Conservation (phyloP, 2,888 invertebrate genomes). For the Synergus itoensis region DNA sequence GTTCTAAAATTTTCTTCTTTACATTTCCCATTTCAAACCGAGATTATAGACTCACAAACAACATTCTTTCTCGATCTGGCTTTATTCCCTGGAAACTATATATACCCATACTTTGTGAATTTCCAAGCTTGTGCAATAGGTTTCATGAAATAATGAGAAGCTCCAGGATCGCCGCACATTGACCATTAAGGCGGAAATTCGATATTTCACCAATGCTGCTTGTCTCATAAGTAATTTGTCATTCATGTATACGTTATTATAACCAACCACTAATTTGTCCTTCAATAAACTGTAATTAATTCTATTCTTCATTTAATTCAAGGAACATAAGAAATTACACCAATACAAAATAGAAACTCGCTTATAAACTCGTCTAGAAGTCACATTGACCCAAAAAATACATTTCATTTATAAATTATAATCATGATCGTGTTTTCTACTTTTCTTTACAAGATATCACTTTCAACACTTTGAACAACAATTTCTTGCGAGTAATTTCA, state of each 20-base stretch:
- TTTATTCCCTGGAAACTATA: background rate
- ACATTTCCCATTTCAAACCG: background rate
- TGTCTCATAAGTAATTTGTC: background rate
- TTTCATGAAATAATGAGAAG: slow-evolving; percentile 54
- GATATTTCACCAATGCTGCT: slow-evolving; percentile 48
- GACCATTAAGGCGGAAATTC: slow-evolving; percentile 36
- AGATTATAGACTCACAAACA: background rate
- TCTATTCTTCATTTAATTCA: background rate
- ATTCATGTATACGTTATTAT: background rate
- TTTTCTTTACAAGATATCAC: no score
- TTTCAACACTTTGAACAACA: no score
- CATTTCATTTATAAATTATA: background rate
- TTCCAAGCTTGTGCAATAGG: slow-evolving; percentile 37
- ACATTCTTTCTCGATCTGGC: background rate
- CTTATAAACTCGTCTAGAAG: no score
- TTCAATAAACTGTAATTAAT: background rate
- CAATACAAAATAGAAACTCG: background rate
- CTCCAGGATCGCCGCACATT: slow-evolving; percentile 51
- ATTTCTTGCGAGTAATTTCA: no score
- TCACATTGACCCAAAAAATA: background rate
- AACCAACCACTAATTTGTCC: background rate
- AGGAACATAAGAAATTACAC: background rate
- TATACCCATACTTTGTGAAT: background rate
- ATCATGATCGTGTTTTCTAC: no score
- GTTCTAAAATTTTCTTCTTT: no score